Conservation (phyloP, 2,113 vertebrate genomes). For the Ariopsis seemanni region DNA sequence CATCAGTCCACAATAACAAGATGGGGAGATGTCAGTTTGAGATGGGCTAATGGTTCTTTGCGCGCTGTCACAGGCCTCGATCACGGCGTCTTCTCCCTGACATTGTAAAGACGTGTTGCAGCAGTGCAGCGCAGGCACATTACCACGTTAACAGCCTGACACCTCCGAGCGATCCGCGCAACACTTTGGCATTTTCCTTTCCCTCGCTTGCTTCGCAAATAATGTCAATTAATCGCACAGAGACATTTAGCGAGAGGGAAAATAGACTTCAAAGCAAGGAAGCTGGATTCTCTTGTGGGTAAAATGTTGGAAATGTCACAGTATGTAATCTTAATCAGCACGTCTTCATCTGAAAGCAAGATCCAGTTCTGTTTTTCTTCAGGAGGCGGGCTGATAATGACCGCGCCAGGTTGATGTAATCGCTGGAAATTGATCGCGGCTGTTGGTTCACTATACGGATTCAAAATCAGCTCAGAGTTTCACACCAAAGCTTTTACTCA, state of each 20-base stretch:
- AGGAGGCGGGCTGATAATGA: not conserved
- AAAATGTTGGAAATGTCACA: not conserved
- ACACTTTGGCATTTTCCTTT: not conserved
- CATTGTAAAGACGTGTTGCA: slow-evolving; percentile 48
- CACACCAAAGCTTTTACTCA: slow-evolving; percentile 19
- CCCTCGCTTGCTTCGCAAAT: slow-evolving; percentile 4
- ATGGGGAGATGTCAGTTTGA: slow-evolving; percentile 51
- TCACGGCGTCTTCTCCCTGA: slow-evolving; percentile 49
- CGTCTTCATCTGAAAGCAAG: not conserved
- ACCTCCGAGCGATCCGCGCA: not conserved
- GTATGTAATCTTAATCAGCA: not conserved
- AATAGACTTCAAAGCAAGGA: slow-evolving; percentile 17
- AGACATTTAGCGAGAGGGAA: not conserved
- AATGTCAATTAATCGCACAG: slow-evolving; percentile 44
- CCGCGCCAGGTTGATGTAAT: slow-evolving; percentile 48
- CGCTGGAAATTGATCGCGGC: slow-evolving; percentile 49
- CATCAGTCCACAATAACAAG: slow-evolving; percentile 59
- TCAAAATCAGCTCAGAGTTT: not conserved
- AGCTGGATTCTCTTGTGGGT: not conserved
- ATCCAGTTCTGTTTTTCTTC: not conserved
- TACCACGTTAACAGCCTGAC: slow-evolving; percentile 46
- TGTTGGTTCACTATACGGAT: not conserved
- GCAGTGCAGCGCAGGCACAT: slow-evolving; percentile 31
- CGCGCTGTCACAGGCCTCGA: slow-evolving; percentile 50
- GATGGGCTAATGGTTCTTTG: slow-evolving; percentile 55